A percentile compares a stretch with the other conserved stretches of the same genome.
Evolutionary conservation across 2,113 vertebrate species (phyloP).

Genomic region (Ictidomys tridecemlineatus): DNA sequence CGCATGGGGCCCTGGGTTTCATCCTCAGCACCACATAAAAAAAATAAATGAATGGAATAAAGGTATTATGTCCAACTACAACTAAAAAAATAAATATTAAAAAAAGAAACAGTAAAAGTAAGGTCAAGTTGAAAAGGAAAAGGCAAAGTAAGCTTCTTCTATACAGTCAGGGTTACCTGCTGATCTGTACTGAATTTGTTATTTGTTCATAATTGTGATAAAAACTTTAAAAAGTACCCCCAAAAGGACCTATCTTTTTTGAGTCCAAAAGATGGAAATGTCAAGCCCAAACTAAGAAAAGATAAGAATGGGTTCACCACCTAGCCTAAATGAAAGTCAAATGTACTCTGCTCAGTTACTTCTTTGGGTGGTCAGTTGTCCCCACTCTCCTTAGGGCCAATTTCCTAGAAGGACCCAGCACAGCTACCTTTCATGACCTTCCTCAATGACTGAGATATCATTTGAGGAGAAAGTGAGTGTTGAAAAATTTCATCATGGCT

Average conservation of each 20-base stretch:
- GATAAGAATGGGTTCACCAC: background rate
- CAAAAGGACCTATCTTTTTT: background rate
- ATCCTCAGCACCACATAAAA: too few relatives aligned
- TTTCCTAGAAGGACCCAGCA: background rate
- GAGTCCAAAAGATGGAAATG: slow-evolving; percentile 30
- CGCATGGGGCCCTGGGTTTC: too few relatives aligned
- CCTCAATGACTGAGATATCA: slow-evolving; percentile 15
- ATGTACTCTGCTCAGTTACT: background rate
- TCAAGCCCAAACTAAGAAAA: background rate
- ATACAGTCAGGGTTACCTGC: background rate
- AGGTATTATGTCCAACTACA: too few relatives aligned
- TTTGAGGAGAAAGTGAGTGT: background rate
- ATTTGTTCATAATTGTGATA: background rate
- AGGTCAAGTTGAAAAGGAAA: slow-evolving; percentile 31
- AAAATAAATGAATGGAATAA: too few relatives aligned
- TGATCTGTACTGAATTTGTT: slow-evolving; percentile 32
- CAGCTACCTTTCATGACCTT: slow-evolving; percentile 20
- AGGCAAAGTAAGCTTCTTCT: background rate
- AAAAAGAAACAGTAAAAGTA: background rate
- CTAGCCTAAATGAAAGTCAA: slow-evolving; percentile 30
- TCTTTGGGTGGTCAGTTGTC: background rate
- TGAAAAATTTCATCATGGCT: background rate
- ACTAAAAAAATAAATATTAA: too few relatives aligned
- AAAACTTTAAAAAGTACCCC: slow-evolving; percentile 24
- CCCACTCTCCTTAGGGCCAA: background rate